A percentile compares a stretch with the other conserved stretches of the same genome.
Conservation (phyloP, 1,140 invertebrate genomes). For the Hydropsyche tenuis region DNA sequence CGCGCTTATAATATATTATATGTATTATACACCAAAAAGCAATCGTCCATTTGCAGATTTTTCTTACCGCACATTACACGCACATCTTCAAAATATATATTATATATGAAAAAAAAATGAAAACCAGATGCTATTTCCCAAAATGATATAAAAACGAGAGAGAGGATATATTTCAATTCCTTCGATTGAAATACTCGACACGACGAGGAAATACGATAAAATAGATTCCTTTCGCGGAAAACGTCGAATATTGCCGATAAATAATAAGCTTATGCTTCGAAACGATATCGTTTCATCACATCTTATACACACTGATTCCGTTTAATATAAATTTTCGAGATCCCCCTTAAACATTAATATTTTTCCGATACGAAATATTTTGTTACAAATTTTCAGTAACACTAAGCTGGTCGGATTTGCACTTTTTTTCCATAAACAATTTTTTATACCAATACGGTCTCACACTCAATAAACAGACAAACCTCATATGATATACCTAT, state of each 20-base stretch:
- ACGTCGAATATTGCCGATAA: not conserved
- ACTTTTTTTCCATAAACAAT: too few relatives aligned
- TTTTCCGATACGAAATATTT: too few relatives aligned
- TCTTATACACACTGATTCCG: not conserved
- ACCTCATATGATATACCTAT: too few relatives aligned
- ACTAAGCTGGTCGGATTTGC: too few relatives aligned
- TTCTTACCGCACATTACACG: not conserved
- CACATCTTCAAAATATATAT: slow-evolving; percentile 13
- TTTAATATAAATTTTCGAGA: too few relatives aligned
- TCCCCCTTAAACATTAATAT: too few relatives aligned
- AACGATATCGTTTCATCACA: slow-evolving; percentile 9
- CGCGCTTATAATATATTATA: not conserved
- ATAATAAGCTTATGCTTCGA: slow-evolving; percentile 10
- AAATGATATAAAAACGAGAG: not conserved
- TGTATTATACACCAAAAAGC: slow-evolving; percentile 1
- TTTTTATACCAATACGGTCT: too few relatives aligned
- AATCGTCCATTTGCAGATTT: slow-evolving; percentile 10
- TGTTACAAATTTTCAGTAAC: too few relatives aligned
- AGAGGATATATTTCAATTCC: slow-evolving; percentile 15
- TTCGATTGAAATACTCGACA: slow-evolving; percentile 16
- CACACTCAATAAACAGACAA: too few relatives aligned
- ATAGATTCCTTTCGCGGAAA: slow-evolving; percentile 1
- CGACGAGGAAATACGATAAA: slow-evolving; percentile 3
- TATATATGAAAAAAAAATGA: not conserved
- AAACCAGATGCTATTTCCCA: slow-evolving; percentile 8